A percentile compares a stretch with the other conserved stretches of the same genome.
Conservation (phyloP, 2,888 invertebrate species). For the Auanema freiburgensis region DNA sequence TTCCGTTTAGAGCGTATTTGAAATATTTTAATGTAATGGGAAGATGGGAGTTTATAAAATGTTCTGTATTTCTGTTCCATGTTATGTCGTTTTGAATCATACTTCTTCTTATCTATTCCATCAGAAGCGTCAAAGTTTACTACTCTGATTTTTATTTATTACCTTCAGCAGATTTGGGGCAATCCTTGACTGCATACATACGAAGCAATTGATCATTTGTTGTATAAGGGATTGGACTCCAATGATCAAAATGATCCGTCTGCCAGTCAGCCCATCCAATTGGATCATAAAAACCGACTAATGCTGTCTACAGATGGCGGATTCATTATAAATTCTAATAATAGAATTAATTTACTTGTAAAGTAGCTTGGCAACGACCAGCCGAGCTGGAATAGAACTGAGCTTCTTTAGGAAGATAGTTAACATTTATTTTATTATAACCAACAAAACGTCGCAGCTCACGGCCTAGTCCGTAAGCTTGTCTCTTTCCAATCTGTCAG, state of each 20-base stretch:
- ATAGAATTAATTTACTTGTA: conserved; percentile 24
- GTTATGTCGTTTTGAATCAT: no score
- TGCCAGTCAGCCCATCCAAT: conserved; percentile 46
- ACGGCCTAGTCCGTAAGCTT: conserved; percentile 32
- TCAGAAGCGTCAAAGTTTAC: no score
- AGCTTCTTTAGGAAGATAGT: conserved; percentile 25
- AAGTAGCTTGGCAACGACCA: conserved; percentile 41
- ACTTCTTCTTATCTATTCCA: no score
- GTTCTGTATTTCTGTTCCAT: no score
- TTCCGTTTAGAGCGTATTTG: not conserved
- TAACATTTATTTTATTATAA: not conserved
- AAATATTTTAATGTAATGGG: no score
- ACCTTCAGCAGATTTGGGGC: conserved; percentile 7
- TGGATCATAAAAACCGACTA: conserved; percentile 41
- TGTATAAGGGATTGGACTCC: conserved; percentile 50
- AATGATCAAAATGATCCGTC: conserved; percentile 29
- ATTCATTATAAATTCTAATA: not conserved
- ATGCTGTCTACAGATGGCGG: conserved; percentile 29
- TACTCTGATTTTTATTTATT: not conserved
- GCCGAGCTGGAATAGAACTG: conserved; percentile 36
- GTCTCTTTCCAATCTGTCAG: conserved; percentile 29
- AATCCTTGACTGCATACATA: conserved; percentile 47
- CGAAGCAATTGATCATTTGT: conserved; percentile 53
- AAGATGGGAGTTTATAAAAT: not conserved
- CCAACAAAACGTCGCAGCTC: conserved; percentile 29